Evolutionary conservation across 1,140 invertebrate species (phyloP).

Genomic region (Achatina immaculata): DNA sequence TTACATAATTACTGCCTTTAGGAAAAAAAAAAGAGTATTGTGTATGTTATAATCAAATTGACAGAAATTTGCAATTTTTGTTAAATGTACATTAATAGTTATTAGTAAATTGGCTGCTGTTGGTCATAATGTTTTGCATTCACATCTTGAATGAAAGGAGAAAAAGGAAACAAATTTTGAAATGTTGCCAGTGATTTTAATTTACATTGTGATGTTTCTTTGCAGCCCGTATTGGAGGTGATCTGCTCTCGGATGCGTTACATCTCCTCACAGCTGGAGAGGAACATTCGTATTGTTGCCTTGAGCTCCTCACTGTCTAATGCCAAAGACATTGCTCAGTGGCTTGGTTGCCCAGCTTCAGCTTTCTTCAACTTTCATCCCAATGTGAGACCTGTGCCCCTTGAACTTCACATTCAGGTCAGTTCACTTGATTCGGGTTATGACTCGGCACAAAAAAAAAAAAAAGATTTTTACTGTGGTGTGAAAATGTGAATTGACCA

Average conservation of each 20-base stretch:
- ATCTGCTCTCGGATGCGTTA: slow-evolving; percentile 98
- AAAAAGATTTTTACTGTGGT: neutral
- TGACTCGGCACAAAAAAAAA: neutral
- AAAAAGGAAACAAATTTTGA: no score
- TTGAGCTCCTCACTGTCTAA: slow-evolving; percentile 94
- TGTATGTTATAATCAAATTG: no score
- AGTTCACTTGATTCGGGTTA: slow-evolving; percentile 11
- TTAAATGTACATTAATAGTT: no score
- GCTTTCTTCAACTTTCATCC: slow-evolving; percentile 99
- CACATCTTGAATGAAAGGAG: no score
- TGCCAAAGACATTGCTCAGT: slow-evolving; percentile 94
- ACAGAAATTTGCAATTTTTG: no score
- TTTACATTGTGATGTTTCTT: no score
- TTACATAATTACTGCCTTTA: neutral
- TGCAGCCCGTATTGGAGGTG: slow-evolving; percentile 90
- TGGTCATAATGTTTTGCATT: no score
- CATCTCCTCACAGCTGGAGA: slow-evolving; percentile 95
- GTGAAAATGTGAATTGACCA: no score
- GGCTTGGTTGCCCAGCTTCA: slow-evolving; percentile 94
- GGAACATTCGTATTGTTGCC: slow-evolving; percentile 92
- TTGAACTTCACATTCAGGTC: slow-evolving; percentile 93
- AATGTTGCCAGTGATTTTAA: no score
- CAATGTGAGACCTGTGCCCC: slow-evolving; percentile 92
- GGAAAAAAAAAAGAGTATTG: neutral
- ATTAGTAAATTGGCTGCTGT: no score